Evolutionary conservation across 1,140 invertebrate genomes (phyloP).

Genomic region (Apocrypta bakeri): DNA sequence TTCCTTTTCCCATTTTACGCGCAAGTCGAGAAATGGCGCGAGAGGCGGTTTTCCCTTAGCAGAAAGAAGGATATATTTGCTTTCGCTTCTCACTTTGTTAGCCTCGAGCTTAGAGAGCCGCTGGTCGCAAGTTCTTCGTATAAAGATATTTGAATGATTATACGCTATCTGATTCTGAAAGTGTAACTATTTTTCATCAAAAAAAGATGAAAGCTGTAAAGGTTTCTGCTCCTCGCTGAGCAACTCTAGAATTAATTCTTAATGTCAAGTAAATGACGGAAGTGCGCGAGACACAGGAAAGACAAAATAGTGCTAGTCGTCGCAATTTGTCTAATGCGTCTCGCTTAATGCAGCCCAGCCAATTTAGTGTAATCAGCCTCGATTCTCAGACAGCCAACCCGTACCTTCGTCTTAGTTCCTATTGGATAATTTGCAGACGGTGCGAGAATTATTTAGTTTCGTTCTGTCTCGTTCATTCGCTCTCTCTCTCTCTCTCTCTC

Average conservation of each 20-base stretch:
- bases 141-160: background rate
- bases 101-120: background rate
- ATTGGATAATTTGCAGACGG: background rate
- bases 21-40: conserved; percentile 20
- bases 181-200: too few relatives aligned
- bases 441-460: conserved; percentile 24
- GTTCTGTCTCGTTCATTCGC: background rate
- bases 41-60: background rate
- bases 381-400: background rate
- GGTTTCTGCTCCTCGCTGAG: too few relatives aligned
- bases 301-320: background rate
- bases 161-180: background rate
- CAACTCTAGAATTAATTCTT: too few relatives aligned
- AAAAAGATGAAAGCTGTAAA: background rate
- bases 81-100: conserved; percentile 7
- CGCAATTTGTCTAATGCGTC: conserved; percentile 1
- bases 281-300: background rate
- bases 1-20: conserved; percentile 33
- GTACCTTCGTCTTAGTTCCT: background rate
- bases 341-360: conserved; percentile 6
- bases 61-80: conserved; percentile 18
- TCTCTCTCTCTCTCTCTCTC: background rate
- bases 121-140: background rate
- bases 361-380: conserved; percentile 31
- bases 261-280: too few relatives aligned